These are phyloP conservation scores for Poicephalus meyeri DNA, from an alignment of 2,113 vertebrate species.

Conservation along the genomic window DNA sequence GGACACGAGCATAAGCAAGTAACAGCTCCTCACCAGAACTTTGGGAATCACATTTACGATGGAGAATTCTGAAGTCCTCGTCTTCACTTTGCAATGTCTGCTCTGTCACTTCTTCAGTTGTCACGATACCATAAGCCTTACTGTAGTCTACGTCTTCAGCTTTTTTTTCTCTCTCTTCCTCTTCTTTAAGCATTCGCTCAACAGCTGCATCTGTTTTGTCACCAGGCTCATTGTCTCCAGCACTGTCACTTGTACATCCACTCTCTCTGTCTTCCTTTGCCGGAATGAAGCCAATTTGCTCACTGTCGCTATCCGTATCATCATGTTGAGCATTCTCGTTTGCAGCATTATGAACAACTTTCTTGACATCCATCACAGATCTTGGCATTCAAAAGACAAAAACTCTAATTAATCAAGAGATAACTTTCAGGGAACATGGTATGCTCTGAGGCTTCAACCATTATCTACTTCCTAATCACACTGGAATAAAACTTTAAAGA, in stretches of 20 bases:
- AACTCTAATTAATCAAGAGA: neutral
- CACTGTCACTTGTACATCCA: neutral
- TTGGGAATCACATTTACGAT: neutral
- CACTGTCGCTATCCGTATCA: neutral
- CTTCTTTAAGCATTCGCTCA: neutral
- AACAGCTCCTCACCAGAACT: neutral
- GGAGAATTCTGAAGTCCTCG: neutral
- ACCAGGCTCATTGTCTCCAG: neutral
- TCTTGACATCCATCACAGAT: constrained; percentile 10
- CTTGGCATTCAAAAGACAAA: neutral
- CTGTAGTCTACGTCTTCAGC: neutral
- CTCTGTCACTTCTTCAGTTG: neutral
- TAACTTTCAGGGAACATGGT: neutral
- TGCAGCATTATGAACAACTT: neutral
- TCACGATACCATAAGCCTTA: neutral
- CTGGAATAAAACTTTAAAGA: neutral
- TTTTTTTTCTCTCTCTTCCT: neutral
- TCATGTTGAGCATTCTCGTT: neutral
- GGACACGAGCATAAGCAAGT: neutral
- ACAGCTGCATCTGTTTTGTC: neutral
- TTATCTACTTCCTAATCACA: neutral
- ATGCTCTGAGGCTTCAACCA: neutral
- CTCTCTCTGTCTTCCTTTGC: neutral
- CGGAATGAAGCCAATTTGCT: neutral
- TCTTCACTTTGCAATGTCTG: neutral